A percentile compares a stretch with the other conserved stretches of the same genome.
phyloP scores from a whole-genome alignment of 1,140 invertebrate genomes.

The Xylocopa sonorina region DNA sequence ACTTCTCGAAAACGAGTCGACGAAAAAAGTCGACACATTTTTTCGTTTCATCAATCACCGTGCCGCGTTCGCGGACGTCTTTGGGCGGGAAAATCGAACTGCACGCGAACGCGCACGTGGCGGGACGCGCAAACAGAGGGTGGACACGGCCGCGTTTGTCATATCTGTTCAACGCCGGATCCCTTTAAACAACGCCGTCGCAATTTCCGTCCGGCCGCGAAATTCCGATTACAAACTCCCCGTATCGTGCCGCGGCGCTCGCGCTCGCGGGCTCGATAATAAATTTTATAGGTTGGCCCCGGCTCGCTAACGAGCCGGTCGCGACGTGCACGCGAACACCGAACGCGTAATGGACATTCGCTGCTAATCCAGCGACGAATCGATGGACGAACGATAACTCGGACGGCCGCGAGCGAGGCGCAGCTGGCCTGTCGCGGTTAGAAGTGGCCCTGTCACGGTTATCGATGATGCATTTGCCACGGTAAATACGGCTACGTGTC shows the following conservation, averaged over 20 bases:
- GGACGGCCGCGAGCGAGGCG: constrained; percentile 1
- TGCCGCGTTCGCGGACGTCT: no score
- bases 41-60: no score
- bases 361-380: constrained; percentile 53
- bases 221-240: constrained; percentile 39
- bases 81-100: not conserved
- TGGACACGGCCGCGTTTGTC: constrained; percentile 9
- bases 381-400: constrained; percentile 58
- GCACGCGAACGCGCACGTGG: not conserved
- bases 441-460: constrained; percentile 31
- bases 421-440: constrained; percentile 53
- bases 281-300: constrained; percentile 43
- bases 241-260: not conserved
- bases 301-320: constrained; percentile 19
- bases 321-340: constrained; percentile 10
- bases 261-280: constrained; percentile 17
- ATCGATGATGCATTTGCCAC: constrained; percentile 63
- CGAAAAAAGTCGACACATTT: no score
- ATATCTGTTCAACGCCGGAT: not conserved
- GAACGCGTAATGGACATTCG: constrained; percentile 43
- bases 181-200: constrained; percentile 28
- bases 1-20: no score
- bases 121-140: not conserved
- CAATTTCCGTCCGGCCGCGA: constrained; percentile 27
- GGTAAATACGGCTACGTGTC: constrained; percentile 44